Conservation (phyloP, 2,888 invertebrate species). For the Clunio marinus region DNA sequence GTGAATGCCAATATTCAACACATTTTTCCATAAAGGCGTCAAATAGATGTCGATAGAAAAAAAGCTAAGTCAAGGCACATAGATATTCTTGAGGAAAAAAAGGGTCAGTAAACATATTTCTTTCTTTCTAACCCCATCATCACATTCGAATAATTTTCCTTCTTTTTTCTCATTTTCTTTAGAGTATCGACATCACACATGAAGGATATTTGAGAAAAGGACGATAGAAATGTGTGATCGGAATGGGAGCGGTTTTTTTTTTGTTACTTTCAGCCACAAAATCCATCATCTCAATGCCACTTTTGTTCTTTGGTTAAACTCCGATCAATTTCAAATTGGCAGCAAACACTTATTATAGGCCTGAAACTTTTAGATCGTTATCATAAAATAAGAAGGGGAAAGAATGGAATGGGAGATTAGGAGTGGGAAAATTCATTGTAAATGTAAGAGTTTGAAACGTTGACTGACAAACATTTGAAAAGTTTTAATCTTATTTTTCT, state of each 20-base stretch:
- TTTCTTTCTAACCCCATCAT: conserved; percentile 32
- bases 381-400: neutral
- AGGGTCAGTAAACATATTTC: conserved; percentile 20
- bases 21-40: neutral
- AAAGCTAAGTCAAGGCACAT: no score
- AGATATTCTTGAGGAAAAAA: no score
- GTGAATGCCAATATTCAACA: conserved; percentile 17
- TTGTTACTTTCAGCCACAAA: neutral
- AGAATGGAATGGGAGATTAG: no score
- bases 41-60: neutral
- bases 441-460: neutral
- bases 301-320: neutral
- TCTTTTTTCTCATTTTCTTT: neutral
- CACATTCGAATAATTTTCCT: neutral
- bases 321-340: conserved; percentile 7
- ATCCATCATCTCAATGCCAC: conserved; percentile 17
- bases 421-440: neutral
- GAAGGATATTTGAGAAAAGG: neutral
- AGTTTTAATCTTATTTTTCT: conserved; percentile 9
- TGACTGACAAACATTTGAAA: conserved; percentile 10
- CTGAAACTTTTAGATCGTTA: neutral
- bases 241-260: neutral
- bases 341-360: neutral
- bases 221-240: conserved; percentile 5
- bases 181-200: neutral